Conservation (phyloP, 2,888 invertebrate genomes). For the Patella depressa region DNA sequence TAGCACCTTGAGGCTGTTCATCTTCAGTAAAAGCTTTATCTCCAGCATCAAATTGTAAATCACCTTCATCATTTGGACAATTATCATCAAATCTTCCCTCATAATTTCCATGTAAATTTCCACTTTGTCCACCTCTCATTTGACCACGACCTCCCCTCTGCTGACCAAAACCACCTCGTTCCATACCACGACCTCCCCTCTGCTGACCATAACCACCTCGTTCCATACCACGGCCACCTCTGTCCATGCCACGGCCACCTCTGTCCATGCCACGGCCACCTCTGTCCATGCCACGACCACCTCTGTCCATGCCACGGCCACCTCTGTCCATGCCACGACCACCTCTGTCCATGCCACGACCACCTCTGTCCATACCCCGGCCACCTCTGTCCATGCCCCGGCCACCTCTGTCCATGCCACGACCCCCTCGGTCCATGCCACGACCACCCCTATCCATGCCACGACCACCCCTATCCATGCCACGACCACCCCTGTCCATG, state of each 20-base stretch:
- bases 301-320: constrained; percentile 15
- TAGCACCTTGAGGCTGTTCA: no score
- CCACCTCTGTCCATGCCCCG: not conserved
- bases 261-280: constrained; percentile 14
- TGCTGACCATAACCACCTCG: constrained; percentile 6
- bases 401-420: no score
- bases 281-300: constrained; percentile 11
- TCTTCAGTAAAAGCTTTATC: no score
- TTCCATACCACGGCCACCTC: not conserved
- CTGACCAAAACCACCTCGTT: constrained; percentile 2
- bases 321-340: constrained; percentile 12
- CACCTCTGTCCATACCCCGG: not conserved
- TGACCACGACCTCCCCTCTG: constrained; percentile 14
- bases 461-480: no score
- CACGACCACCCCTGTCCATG: no score
- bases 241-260: constrained; percentile 1
- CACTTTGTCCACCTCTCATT: constrained; percentile 20
- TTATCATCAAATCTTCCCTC: constrained; percentile 18
- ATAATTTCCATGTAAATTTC: constrained; percentile 22
- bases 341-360: constrained; percentile 22
- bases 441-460: no score
- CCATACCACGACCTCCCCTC: not conserved
- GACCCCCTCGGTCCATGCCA: no score
- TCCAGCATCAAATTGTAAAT: not conserved
- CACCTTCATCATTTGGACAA: constrained; percentile 20